Conservation (phyloP, 2,113 vertebrate genomes). For the Zosterops japonicus region DNA sequence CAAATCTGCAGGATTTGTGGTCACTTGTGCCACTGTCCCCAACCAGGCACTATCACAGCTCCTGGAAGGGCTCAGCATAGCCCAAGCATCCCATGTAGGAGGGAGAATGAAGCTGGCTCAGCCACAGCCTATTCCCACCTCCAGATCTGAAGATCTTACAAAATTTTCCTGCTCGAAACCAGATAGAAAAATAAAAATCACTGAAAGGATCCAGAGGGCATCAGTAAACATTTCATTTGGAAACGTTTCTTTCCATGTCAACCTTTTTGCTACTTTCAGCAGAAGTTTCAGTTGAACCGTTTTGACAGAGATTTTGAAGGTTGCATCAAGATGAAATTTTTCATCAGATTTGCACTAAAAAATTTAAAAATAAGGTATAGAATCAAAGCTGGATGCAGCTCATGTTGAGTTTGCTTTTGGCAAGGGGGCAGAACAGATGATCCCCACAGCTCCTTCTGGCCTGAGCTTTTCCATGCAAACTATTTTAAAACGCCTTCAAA, state of each 20-base stretch:
- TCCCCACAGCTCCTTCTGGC: neutral
- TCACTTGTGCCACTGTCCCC: neutral
- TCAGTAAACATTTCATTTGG: neutral
- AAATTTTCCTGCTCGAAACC: neutral
- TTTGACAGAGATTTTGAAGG: conserved; percentile 21
- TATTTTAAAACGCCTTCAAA: neutral
- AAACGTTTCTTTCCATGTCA: neutral
- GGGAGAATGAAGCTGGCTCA: neutral
- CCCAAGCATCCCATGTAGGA: neutral
- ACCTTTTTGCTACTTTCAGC: neutral
- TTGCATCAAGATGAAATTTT: neutral
- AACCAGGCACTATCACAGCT: neutral
- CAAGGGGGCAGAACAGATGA: neutral
- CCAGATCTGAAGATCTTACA: neutral
- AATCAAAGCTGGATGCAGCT: neutral
- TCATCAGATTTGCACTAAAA: neutral
- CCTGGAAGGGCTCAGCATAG: neutral
- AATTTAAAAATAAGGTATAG: neutral
- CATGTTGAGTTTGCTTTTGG: neutral
- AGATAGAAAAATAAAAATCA: neutral
- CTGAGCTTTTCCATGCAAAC: neutral
- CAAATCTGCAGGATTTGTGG: neutral
- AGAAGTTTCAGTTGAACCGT: neutral
- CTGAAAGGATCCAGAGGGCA: neutral
- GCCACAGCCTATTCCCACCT: neutral